Evolutionary conservation across 2,888 invertebrate genomes (phyloP).

Genomic region (Apocheima hispidaria): DNA sequence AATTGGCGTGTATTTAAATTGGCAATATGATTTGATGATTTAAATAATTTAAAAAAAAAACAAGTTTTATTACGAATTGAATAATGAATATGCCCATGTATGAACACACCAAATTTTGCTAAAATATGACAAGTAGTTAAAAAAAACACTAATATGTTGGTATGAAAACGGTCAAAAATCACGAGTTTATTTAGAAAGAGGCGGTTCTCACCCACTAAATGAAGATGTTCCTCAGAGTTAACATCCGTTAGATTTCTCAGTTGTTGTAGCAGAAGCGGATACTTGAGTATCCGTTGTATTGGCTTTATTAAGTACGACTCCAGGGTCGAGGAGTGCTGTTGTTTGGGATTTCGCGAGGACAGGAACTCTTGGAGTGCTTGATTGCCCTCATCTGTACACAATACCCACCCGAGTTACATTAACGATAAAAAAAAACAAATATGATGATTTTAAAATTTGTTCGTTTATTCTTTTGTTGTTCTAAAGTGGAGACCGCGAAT

Average conservation of each 20-base stretch:
- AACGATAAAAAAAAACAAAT: not conserved
- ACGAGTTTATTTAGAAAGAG: not conserved
- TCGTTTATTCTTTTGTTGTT: not conserved
- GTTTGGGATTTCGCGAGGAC: conserved; percentile 96
- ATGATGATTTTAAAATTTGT: not conserved
- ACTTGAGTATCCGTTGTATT: conserved; percentile 98
- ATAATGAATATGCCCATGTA: no score
- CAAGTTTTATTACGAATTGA: no score
- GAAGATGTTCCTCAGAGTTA: conserved; percentile 96
- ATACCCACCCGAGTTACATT: conserved; percentile 5
- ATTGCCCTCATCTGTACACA: conserved; percentile 94
- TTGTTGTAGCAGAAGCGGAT: conserved; percentile 97
- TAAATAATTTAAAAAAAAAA: no score
- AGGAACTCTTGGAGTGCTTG: conserved; percentile 98
- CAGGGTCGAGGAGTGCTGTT: conserved; percentile 98
- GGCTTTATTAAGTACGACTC: conserved; percentile 99
- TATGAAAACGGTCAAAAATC: not conserved
- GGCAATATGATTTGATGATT: no score
- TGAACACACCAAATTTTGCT: no score
- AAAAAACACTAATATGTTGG: no score
- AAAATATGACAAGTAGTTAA: no score
- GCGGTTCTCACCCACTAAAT: conserved; percentile 92
- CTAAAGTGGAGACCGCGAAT: no score
- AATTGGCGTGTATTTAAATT: no score
- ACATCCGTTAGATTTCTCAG: conserved; percentile 97